These are phyloP conservation scores for Colistium nudipinnis DNA, from an alignment of 2,113 vertebrate species.

Conservation along the genomic window DNA sequence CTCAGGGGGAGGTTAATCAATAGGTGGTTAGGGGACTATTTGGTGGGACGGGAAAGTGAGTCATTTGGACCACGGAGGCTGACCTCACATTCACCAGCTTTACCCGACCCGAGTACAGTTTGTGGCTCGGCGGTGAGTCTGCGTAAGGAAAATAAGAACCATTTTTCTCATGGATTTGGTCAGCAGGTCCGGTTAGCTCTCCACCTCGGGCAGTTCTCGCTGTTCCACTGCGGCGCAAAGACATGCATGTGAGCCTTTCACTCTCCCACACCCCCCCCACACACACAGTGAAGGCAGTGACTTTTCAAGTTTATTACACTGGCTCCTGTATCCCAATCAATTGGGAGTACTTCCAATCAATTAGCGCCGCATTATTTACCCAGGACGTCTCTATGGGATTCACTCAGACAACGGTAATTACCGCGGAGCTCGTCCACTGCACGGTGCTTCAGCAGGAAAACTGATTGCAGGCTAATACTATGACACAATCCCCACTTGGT, in stretches of 20 bases:
- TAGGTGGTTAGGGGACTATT: slow-evolving; percentile 33
- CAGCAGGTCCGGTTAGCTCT: too few species aligned
- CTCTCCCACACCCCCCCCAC: background rate
- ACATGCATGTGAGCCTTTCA: slow-evolving; percentile 4
- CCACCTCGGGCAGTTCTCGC: too few species aligned
- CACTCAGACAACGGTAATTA: slow-evolving; percentile 56
- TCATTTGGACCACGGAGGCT: slow-evolving; percentile 25
- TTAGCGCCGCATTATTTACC: slow-evolving; percentile 70
- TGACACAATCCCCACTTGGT: slow-evolving; percentile 18
- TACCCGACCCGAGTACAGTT: slow-evolving; percentile 21
- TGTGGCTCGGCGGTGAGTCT: background rate
- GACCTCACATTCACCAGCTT: slow-evolving; percentile 25
- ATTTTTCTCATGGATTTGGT: too few species aligned
- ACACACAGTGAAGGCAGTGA: slow-evolving; percentile 8
- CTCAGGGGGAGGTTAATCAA: slow-evolving; percentile 47
- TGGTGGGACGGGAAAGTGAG: slow-evolving; percentile 29
- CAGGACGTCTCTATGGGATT: slow-evolving; percentile 35
- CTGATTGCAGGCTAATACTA: slow-evolving; percentile 12
- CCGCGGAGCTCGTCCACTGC: slow-evolving; percentile 26
- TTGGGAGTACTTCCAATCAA: slow-evolving; percentile 63
- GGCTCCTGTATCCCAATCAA: slow-evolving; percentile 43
- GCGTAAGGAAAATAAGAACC: background rate
- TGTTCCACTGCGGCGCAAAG: too few species aligned
- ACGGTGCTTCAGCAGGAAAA: slow-evolving; percentile 21
- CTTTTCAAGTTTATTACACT: slow-evolving; percentile 35